A percentile compares a stretch with the other conserved stretches of the same genome.
phyloP scores from a whole-genome alignment of 2,888 invertebrate species.

The Drosophila kokeensis region DNA sequence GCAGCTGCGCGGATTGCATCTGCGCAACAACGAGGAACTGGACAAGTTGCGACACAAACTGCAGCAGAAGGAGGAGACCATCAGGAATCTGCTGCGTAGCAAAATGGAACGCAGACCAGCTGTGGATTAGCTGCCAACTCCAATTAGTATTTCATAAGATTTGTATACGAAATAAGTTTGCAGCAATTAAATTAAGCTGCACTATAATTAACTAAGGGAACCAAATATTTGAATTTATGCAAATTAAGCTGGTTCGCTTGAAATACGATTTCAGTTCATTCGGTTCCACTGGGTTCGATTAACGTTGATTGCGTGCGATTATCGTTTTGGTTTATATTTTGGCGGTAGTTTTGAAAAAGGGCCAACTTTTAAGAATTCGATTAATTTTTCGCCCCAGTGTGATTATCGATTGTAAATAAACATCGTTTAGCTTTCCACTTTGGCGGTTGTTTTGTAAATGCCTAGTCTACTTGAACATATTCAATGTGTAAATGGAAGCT shows the following conservation, averaged over 20 bases:
- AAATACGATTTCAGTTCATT: not conserved
- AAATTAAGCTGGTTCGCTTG: not conserved
- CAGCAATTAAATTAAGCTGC: not conserved
- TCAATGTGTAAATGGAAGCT: not conserved
- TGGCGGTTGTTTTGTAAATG: not conserved
- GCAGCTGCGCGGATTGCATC: conserved; percentile 83
- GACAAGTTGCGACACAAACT: conserved; percentile 81
- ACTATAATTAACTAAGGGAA: not conserved
- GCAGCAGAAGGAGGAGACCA: conserved; percentile 84
- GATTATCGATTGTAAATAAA: not conserved
- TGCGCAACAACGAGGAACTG: conserved; percentile 82
- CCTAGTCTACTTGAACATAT: not conserved
- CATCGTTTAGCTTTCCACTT: not conserved
- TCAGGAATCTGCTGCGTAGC: conserved; percentile 79
- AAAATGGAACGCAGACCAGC: conserved; percentile 71
- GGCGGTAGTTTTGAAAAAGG: not conserved
- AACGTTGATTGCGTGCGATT: not conserved
- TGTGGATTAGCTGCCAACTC: conserved; percentile 45
- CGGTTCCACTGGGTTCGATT: not conserved
- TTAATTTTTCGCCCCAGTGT: not conserved
- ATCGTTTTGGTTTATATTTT: not conserved
- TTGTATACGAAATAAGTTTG: not conserved
- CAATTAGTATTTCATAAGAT: not conserved
- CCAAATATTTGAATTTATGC: not conserved
- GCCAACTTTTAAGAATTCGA: not conserved